Base-by-base conservation (phyloP, 1,140 invertebrate species). In the Rhizoglyphus robini region DNA sequence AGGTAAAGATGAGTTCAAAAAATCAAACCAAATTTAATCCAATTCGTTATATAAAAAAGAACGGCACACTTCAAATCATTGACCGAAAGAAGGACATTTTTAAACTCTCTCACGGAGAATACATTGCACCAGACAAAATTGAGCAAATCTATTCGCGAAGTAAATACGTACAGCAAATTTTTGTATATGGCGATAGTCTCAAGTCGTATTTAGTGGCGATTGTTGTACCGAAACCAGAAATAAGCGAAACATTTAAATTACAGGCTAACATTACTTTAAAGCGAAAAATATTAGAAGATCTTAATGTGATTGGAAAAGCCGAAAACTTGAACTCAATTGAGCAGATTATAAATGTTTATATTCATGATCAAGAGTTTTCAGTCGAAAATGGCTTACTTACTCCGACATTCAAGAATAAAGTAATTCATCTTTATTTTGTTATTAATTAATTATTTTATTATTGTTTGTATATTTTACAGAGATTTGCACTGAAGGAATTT, bases 71-170 rank as follows among this genome's bases (percentile, higher is more conserved):
- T 69, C 91, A 91, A 78, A 95, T 97, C 69, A 92, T 96, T 70
- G 93, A 96, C 76, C 82, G 93, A 70, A 90, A 88, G 78, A 96
- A 96, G 78, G 88, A 96, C 77, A 95, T 95, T 69, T 96, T 97
- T 77, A 96, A 96, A 78, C 77, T 96, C 58, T 88, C 90, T 41
- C 92, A 96, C 80, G 95, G 95, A 66, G 95, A 98, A 79, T 99
- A 98, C 72, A 95, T 99, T 74, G 92, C 96, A 70, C 94, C 95
- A 60, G 95, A 98, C 77, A 98, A 97, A 81, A 96, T 99, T 72
- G 96, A 99, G 80, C 94, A 90, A 76, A 90, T 96, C 73, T 97
- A 98, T 75, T 83, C 88, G 59, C 82, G 88, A 72, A 91, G 89
- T 76, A 85, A 88, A 71, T 91, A 88, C 72, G 88, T 99, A 4